Evolutionary conservation across 2,797 vertebrate genomes (phyloP).

Genomic region (Selene dorsalis): DNA sequence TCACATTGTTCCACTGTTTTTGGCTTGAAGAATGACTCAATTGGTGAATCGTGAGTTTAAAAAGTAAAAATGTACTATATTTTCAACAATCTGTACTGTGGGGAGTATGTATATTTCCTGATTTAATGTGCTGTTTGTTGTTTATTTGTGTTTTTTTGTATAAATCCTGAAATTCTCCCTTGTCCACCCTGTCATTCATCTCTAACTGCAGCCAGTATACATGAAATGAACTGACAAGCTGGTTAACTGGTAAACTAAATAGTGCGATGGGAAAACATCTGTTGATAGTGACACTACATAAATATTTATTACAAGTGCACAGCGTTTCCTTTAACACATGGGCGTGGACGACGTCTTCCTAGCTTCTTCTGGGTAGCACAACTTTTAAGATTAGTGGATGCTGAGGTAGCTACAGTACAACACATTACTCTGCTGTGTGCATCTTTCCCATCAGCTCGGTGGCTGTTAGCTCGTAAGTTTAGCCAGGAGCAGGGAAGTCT

Average conservation of each 20-base stretch:
- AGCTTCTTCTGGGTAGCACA: neutral
- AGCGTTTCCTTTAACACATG: neutral
- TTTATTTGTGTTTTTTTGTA: neutral
- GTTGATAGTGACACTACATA: too few relatives aligned
- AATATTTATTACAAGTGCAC: neutral
- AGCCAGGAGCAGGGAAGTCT: neutral
- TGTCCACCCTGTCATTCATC: neutral
- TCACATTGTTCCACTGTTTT: too few relatives aligned
- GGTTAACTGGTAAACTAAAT: neutral
- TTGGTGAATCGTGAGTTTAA: too few relatives aligned
- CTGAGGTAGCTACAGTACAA: neutral
- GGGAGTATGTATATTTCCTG: neutral
- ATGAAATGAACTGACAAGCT: neutral
- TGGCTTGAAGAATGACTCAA: too few relatives aligned
- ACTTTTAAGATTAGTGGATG: neutral
- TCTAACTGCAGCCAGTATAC: too few relatives aligned
- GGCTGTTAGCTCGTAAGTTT: slow-evolving; percentile 6
- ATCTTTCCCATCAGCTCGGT: neutral
- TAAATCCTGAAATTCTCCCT: neutral
- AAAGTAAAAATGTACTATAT: neutral
- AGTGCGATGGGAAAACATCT: neutral
- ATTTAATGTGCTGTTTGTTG: neutral
- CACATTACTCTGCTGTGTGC: too few relatives aligned
- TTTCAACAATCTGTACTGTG: neutral
- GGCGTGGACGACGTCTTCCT: slow-evolving; percentile 13